Conservation (phyloP, 2,113 vertebrate species). For the Amphiprion percula region DNA sequence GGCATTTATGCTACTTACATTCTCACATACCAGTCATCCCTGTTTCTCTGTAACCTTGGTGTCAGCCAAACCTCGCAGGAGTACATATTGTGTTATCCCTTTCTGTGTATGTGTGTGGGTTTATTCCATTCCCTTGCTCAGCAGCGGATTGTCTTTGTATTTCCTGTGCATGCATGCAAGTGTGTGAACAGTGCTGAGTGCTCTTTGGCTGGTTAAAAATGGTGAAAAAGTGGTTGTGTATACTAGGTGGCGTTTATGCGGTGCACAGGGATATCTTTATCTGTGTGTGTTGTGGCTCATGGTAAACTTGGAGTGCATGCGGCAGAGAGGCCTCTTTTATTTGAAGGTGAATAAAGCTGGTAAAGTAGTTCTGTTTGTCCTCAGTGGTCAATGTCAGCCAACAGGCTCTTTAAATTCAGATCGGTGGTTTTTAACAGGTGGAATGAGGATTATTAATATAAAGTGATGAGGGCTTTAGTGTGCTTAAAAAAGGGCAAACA, state of each 20-base stretch:
- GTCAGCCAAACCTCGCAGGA: constrained; percentile 34
- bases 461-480: constrained; percentile 37
- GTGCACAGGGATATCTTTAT: constrained; percentile 29
- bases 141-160: background rate
- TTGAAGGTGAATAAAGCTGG: constrained; percentile 48
- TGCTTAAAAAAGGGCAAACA: constrained; percentile 35
- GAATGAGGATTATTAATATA: constrained; percentile 39
- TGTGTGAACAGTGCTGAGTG: background rate
- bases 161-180: background rate
- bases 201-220: constrained; percentile 32
- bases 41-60: constrained; percentile 41
- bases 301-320: constrained; percentile 40
- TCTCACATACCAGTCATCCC: constrained; percentile 17
- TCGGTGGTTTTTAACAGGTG: constrained; percentile 47
- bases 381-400: constrained; percentile 61
- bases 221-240: constrained; percentile 21
- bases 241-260: constrained; percentile 28
- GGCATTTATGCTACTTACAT: constrained; percentile 53
- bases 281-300: constrained; percentile 9
- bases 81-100: constrained; percentile 22
- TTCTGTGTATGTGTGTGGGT: background rate
- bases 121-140: background rate
- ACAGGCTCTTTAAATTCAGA: constrained; percentile 54
- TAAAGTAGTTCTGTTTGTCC: constrained; percentile 56
- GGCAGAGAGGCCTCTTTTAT: constrained; percentile 47